These are phyloP conservation scores for Uloborus plumipes DNA, from an alignment of 2,888 invertebrate genomes.

Conservation along the genomic window DNA sequence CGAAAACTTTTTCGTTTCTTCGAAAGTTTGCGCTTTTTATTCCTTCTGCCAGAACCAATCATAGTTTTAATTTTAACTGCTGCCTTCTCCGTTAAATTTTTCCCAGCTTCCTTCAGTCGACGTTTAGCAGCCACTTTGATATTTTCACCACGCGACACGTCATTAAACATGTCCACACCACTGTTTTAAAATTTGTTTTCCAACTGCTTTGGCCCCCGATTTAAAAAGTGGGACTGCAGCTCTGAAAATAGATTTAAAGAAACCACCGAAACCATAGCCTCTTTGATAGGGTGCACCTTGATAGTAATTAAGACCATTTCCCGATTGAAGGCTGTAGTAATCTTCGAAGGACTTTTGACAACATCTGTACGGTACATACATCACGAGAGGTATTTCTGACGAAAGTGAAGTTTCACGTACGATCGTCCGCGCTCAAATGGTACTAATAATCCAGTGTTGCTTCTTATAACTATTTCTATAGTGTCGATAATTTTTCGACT, in stretches of 20 bases:
- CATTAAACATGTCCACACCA: slow-evolving; percentile 11
- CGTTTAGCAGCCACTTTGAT: slow-evolving; percentile 3
- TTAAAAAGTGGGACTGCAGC: slow-evolving; percentile 12
- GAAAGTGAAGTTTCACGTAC: slow-evolving; percentile 31
- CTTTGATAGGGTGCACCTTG: slow-evolving; percentile 22
- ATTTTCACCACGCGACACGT: slow-evolving; percentile 3
- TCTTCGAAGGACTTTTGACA: slow-evolving; percentile 21
- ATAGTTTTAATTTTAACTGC: slow-evolving; percentile 13
- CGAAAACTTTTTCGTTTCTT: neutral
- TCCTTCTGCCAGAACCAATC: slow-evolving; percentile 1
- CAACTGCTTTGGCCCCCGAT: slow-evolving; percentile 15
- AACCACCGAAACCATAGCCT: slow-evolving; percentile 22
- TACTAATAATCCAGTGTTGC: slow-evolving; percentile 8
- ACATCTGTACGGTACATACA: slow-evolving; percentile 28
- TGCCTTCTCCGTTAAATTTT: slow-evolving; percentile 1
- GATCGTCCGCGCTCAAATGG: slow-evolving; percentile 37
- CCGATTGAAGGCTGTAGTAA: slow-evolving; percentile 11
- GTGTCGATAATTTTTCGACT: slow-evolving; percentile 31
- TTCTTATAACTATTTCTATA: slow-evolving; percentile 46
- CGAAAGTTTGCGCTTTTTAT: slow-evolving; percentile 5
- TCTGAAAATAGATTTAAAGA: slow-evolving; percentile 29
- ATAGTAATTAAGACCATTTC: slow-evolving; percentile 20
- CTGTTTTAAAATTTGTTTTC: slow-evolving; percentile 20
- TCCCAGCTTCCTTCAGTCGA: slow-evolving; percentile 18
- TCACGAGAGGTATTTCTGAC: slow-evolving; percentile 14